phyloP scores from a whole-genome alignment of 2,797 vertebrate genomes.

The Botia almorhae region DNA sequence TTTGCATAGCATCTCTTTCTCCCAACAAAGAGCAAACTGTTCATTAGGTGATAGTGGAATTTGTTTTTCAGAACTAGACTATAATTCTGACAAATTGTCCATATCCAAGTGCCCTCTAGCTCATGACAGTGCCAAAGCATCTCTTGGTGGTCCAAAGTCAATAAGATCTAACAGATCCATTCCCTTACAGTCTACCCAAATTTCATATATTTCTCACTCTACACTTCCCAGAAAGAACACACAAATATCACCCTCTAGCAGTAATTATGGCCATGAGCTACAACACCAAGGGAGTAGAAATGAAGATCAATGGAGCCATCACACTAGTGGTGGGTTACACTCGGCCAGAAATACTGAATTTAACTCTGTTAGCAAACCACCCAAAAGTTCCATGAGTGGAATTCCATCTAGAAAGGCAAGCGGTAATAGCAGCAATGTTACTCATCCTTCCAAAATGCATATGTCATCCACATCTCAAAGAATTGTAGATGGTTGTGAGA shows the following conservation, averaged over 20 bases:
- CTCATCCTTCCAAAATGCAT: slow-evolving; percentile 81
- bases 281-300: slow-evolving; percentile 77
- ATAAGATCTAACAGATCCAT: slow-evolving; percentile 78
- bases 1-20: slow-evolving; percentile 70
- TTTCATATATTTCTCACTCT: slow-evolving; percentile 85
- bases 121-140: slow-evolving; percentile 81
- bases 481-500: slow-evolving; percentile 92
- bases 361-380: slow-evolving; percentile 76
- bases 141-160: slow-evolving; percentile 77
- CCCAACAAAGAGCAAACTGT: slow-evolving; percentile 77
- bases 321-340: slow-evolving; percentile 73
- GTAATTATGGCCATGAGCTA: slow-evolving; percentile 67
- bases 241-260: slow-evolving; percentile 77
- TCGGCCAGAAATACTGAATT: slow-evolving; percentile 72
- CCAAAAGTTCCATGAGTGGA: slow-evolving; percentile 75
- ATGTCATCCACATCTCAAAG: slow-evolving; percentile 83
- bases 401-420: slow-evolving; percentile 77
- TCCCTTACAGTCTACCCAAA: slow-evolving; percentile 70
- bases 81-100: slow-evolving; percentile 80
- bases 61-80: slow-evolving; percentile 83
- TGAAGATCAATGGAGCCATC: slow-evolving; percentile 87
- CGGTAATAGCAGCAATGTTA: slow-evolving; percentile 76
- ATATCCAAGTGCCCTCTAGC: slow-evolving; percentile 78
- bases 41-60: slow-evolving; percentile 85
- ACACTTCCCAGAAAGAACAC: slow-evolving; percentile 94